Evolutionary conservation across 2,888 invertebrate genomes (phyloP).

Genomic region (Junonia oenone): DNA sequence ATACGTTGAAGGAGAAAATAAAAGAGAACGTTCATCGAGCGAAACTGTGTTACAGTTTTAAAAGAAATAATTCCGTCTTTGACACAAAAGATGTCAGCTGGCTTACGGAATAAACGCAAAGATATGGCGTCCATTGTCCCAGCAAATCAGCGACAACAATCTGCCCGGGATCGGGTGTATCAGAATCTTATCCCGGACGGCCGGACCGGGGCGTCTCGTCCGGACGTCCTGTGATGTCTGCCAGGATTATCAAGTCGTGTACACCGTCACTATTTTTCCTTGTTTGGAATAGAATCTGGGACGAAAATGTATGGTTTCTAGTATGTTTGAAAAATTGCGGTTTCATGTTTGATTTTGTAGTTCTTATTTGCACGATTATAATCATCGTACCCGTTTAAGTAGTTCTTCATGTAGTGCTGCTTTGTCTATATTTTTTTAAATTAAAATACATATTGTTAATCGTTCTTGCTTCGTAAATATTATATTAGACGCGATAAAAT

Average conservation of each 20-base stretch:
- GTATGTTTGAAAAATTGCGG: background rate
- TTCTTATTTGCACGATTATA: background rate
- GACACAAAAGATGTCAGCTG: conserved; percentile 55
- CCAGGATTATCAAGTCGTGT: conserved; percentile 62
- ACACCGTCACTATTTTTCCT: conserved; percentile 48
- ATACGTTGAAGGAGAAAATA: conserved; percentile 14
- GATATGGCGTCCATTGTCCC: conserved; percentile 52
- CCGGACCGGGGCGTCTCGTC: conserved; percentile 47
- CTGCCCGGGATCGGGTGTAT: conserved; percentile 47
- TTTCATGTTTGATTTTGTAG: background rate
- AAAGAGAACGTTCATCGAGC: conserved; percentile 3
- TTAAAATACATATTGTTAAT: too few relatives aligned
- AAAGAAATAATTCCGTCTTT: conserved; percentile 34
- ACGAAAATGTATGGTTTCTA: background rate
- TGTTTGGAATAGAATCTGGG: conserved; percentile 40
- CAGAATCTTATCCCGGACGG: conserved; percentile 45
- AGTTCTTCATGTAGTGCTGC: too few relatives aligned
- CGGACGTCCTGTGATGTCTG: conserved; percentile 60
- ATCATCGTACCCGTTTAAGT: too few relatives aligned
- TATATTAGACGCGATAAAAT: too few relatives aligned
- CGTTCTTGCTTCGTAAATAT: too few relatives aligned
- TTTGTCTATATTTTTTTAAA: too few relatives aligned
- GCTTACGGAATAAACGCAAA: conserved; percentile 45
- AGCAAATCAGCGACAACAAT: conserved; percentile 63
- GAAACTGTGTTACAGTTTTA: conserved; percentile 22